These are phyloP conservation scores for Periophthalmus magnuspinnatus DNA, from an alignment of 2,797 vertebrate genomes.

Conservation along the genomic window DNA sequence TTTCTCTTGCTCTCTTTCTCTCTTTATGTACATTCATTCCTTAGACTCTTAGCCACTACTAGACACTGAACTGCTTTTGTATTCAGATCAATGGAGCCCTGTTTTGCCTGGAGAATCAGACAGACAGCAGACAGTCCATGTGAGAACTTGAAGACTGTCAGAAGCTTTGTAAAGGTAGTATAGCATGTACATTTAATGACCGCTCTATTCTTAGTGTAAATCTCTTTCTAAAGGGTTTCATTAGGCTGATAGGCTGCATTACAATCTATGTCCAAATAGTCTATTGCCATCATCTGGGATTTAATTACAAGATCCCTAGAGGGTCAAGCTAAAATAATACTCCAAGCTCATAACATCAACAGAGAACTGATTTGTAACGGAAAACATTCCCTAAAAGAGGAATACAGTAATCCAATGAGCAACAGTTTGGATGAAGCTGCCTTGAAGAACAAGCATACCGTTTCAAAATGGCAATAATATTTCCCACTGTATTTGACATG, in stretches of 20 bases:
- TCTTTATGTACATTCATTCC: slow-evolving; percentile 48
- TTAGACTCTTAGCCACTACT: slow-evolving; percentile 51
- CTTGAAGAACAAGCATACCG: background rate
- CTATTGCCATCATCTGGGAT: no score
- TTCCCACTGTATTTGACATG: background rate
- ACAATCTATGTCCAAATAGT: background rate
- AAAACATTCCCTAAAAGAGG: background rate
- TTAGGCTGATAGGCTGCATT: background rate
- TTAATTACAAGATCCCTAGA: background rate
- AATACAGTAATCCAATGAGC: background rate
- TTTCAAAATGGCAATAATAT: background rate
- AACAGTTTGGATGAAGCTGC: background rate
- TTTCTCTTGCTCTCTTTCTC: slow-evolving; percentile 41
- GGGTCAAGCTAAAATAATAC: background rate
- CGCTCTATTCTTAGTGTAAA: background rate
- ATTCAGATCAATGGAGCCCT: slow-evolving; percentile 71
- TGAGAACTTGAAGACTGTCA: slow-evolving; percentile 65
- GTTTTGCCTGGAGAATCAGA: slow-evolving; percentile 68
- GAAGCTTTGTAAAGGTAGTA: slow-evolving; percentile 51
- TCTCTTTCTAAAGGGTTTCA: background rate
- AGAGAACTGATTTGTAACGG: no score
- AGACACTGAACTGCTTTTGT: slow-evolving; percentile 66
- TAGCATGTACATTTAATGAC: slow-evolving; percentile 31
- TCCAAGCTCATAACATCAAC: no score
- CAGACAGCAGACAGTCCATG: slow-evolving; percentile 58